Evolutionary conservation across 1,140 invertebrate species (phyloP), one percentile per base, ranked within the genome.

Genomic region (Thrips palmi): DNA sequence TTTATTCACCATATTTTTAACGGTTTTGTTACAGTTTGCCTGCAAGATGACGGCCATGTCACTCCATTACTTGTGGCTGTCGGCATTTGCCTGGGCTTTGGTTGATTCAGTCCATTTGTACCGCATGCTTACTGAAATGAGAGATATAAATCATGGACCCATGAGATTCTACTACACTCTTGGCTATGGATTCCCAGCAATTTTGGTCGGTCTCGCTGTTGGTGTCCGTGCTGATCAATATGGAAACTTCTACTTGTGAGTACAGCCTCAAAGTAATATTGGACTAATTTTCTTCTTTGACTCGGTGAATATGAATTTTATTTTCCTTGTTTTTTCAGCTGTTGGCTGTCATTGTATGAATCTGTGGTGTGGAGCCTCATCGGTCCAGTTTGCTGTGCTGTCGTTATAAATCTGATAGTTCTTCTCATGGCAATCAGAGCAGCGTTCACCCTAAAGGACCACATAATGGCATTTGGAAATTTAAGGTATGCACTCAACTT

Each of bases 151-250:
- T 62, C 84, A 92, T 53, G 91, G 88, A 0, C 78, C 78, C 23
- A 89, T 94, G 74, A 69, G 83, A 39, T 88, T 92, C 53, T 96
- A 94, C 54, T 87, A 91, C 50, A 77, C 86, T n/a, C 68, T 89
- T 49, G 91, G 87, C 5, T 97, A 94, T 53, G 88, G 83, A n/a
- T 67, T 87, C 30, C 91, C 91, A 2, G 88, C 88, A 2, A 73
- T 96, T 22, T 74, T 92, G 31, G 83, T 94, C 4, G 84, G 83
- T 25, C 60, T 96, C 4, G 77, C 88, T 17, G 83, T 93, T 12
- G 87, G 87, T 0, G 84, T 96, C 1, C 65, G 87, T 30, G 85
- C 86, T n/a, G 85, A 93, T 53, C 86, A 91, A 52, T 97, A 94
- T 56, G 91, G 88, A 43, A 92, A 88, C 53, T 77, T 77, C 48